phyloP scores from a whole-genome alignment of 2,888 invertebrate genomes.

The Tanaodytes sp. region DNA sequence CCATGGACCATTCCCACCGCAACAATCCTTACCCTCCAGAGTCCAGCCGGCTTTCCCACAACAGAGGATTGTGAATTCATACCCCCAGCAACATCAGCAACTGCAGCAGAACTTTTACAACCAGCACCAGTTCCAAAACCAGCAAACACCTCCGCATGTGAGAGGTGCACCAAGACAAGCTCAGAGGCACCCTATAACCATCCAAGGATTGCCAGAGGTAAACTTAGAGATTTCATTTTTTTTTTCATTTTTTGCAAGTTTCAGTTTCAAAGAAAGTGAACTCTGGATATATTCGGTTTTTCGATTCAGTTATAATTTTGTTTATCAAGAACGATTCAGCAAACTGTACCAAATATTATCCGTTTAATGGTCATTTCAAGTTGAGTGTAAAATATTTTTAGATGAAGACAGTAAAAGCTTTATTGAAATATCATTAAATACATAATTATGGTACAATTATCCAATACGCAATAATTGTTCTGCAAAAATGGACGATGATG shows the following conservation, averaged over 20 bases:
- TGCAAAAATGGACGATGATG: too few species aligned
- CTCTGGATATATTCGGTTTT: too few species aligned
- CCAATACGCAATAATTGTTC: too few species aligned
- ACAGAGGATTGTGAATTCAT: slow-evolving; percentile 70
- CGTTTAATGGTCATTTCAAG: too few species aligned
- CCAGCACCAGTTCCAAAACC: slow-evolving; percentile 52
- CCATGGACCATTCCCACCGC: slow-evolving; percentile 68
- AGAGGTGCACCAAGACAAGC: slow-evolving; percentile 57
- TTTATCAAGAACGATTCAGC: too few species aligned
- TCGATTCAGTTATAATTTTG: too few species aligned
- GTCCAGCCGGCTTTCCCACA: slow-evolving; percentile 69
- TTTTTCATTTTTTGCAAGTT: neutral
- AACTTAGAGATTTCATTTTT: neutral
- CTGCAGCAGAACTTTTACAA: slow-evolving; percentile 67
- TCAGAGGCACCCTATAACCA: slow-evolving; percentile 66
- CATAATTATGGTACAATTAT: too few species aligned
- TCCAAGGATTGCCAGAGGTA: slow-evolving; percentile 68
- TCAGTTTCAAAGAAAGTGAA: too few species aligned
- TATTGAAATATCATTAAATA: too few species aligned
- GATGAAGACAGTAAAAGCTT: neutral
- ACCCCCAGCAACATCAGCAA: slow-evolving; percentile 72
- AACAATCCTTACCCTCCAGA: slow-evolving; percentile 63
- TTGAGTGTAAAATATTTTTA: too few species aligned
- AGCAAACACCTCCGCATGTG: slow-evolving; percentile 54
- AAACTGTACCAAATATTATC: too few species aligned